phyloP scores from a whole-genome alignment of 2,113 vertebrate genomes.

The Petromus typicus region DNA sequence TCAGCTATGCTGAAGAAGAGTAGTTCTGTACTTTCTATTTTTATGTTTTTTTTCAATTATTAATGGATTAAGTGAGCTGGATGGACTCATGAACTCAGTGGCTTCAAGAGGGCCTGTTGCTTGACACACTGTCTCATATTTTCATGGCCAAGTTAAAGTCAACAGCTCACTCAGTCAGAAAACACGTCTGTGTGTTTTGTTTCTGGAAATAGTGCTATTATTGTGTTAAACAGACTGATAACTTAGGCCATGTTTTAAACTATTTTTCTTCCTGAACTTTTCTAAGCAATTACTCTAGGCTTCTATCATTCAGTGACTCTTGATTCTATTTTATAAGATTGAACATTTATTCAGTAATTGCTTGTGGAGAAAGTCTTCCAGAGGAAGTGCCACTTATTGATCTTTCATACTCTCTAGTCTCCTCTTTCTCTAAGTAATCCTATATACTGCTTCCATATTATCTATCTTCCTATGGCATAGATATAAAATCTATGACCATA shows the following conservation, averaged over 20 bases:
- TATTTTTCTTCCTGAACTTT: neutral
- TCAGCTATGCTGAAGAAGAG: neutral
- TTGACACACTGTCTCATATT: neutral
- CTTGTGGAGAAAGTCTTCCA: neutral
- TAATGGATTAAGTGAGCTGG: neutral
- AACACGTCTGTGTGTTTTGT: neutral
- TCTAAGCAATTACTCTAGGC: slow-evolving; percentile 12
- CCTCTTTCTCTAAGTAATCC: neutral
- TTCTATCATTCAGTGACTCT: neutral
- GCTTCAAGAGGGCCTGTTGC: neutral
- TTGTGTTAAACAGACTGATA: neutral
- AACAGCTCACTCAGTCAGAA: neutral
- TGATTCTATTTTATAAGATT: neutral
- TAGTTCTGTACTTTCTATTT: neutral
- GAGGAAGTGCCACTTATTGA: neutral
- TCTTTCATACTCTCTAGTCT: neutral
- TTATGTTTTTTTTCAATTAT: neutral
- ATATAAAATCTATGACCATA: neutral
- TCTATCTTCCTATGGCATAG: neutral
- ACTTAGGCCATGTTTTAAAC: neutral
- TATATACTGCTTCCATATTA: neutral
- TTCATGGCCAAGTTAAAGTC: neutral
- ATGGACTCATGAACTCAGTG: neutral
- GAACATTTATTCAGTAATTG: neutral
- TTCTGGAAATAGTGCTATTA: neutral